A percentile compares a stretch with the other conserved stretches of the same genome.
phyloP scores from a whole-genome alignment of 2,797 vertebrate species.

The Poeciliopsis turneri region DNA sequence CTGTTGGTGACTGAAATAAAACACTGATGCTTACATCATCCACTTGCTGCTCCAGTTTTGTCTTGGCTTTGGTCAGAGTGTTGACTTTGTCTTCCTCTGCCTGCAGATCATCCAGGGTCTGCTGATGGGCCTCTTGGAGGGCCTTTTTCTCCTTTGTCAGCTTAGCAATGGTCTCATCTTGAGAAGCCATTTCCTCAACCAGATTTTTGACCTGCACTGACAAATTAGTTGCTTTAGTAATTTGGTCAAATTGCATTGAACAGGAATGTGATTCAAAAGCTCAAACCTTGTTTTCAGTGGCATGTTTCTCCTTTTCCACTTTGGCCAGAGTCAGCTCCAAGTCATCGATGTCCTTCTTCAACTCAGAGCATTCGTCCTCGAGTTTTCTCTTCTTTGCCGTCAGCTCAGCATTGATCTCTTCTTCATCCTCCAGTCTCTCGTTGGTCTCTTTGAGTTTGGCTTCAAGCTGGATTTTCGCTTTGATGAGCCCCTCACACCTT shows the following conservation, averaged over 20 bases:
- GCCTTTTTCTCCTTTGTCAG: slow-evolving; percentile 85
- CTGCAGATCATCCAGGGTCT: slow-evolving; percentile 87
- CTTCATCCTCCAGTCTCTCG: slow-evolving; percentile 69
- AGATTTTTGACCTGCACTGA: slow-evolving; percentile 90
- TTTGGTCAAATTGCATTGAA: too few species aligned
- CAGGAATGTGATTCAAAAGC: background rate
- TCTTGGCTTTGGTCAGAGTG: slow-evolving; percentile 83
- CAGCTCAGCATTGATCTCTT: slow-evolving; percentile 76
- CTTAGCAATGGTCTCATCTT: slow-evolving; percentile 84
- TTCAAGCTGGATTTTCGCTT: slow-evolving; percentile 87
- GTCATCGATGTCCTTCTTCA: slow-evolving; percentile 81
- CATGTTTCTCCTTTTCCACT: slow-evolving; percentile 77
- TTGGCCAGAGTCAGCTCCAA: slow-evolving; percentile 78
- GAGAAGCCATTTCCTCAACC: slow-evolving; percentile 85
- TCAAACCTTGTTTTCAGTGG: slow-evolving; percentile 75
- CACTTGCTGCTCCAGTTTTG: slow-evolving; percentile 88
- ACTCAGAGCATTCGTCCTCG: slow-evolving; percentile 76
- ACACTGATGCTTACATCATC: slow-evolving; percentile 80
- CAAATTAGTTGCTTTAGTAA: too few species aligned
- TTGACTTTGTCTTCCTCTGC: slow-evolving; percentile 91
- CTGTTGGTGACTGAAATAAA: background rate
- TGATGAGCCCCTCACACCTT: slow-evolving; percentile 88
- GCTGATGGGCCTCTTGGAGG: slow-evolving; percentile 86
- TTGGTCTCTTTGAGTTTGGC: slow-evolving; percentile 70
- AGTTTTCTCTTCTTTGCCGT: slow-evolving; percentile 81